Base-by-base conservation (phyloP, 2,888 invertebrate species). In the Pseudolycoriella hygida region DNA sequence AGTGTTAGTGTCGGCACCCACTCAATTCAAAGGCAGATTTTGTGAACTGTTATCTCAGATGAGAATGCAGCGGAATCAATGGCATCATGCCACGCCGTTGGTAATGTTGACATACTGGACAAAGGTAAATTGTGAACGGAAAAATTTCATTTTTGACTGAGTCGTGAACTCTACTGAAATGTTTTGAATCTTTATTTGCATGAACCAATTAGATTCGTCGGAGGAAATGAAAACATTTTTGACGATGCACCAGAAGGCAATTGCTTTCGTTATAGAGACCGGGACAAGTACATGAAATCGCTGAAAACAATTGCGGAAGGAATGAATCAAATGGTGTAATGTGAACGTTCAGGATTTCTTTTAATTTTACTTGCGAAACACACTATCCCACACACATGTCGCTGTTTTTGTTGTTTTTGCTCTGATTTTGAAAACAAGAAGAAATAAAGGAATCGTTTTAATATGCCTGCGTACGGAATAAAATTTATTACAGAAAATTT, bases 11-110 rank as follows among this genome's bases (percentile, higher is more conserved):
- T 86, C 88, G 54, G 83, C 87, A 12, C 93, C 94, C 25, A 88
- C 90, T 37, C 86, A 94, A 53, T 89, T 88, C 58, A 92, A 90
- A 66, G 90, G 92, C 47, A 82, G 90, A 45, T 70, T 94, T 46
- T 89, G 87, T 62, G 93, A 94, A 67, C 67, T 94, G 55, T 69
- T 92, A 51, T 87, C 92, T 14, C 88, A 89, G 52, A 80, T 92
- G 54, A 73, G 84, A 47, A 74, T 87, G 61, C 79, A 81, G 53
- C 70, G 76, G 47, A 74, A 72, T 57, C 75, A 76, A 15, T 66
- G 66, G 50, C 56, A 57, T 42, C 67, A 70, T 42, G 68, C n/a
- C n/a, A n/a, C n/a, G n/a, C 72, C 11, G 72, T 73, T 39, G 66
- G 68, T 5, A 76, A 76, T 39, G 80, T 83, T 54, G 93, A 92